Conservation (phyloP, 2,888 invertebrate genomes). For the Caenorhabditis drosophilae region DNA sequence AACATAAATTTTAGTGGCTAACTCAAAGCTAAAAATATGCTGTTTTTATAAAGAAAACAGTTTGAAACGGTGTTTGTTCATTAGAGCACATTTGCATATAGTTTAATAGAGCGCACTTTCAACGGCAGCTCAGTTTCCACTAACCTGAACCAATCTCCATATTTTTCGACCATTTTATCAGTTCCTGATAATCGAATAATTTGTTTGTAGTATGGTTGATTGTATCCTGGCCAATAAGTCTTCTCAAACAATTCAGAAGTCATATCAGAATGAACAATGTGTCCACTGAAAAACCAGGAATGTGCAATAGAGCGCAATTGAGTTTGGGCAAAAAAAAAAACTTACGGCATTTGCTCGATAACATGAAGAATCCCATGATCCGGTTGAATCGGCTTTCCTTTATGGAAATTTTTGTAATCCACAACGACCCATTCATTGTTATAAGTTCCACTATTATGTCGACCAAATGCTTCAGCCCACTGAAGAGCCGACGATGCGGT, state of each 20-base stretch:
- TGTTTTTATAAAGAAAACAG: too few relatives aligned
- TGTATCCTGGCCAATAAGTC: constrained; percentile 80
- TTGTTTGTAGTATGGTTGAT: constrained; percentile 74
- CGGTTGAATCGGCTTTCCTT: constrained; percentile 25
- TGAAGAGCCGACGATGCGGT: constrained; percentile 43
- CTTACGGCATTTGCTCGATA: constrained; percentile 78
- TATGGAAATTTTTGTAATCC: constrained; percentile 77
- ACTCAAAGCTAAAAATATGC: too few relatives aligned
- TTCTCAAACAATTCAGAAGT: constrained; percentile 68
- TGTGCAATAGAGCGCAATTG: background rate
- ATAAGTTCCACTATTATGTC: constrained; percentile 81
- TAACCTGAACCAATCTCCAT: constrained; percentile 76
- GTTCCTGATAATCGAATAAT: constrained; percentile 73
- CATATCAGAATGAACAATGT: constrained; percentile 58
- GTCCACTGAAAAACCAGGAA: constrained; percentile 42
- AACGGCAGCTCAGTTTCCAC: too few relatives aligned
- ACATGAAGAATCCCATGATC: constrained; percentile 75
- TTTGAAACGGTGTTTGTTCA: too few relatives aligned
- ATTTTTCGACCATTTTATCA: constrained; percentile 73
- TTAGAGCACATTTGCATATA: too few relatives aligned
- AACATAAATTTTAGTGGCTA: too few relatives aligned
- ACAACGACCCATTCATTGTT: constrained; percentile 82
- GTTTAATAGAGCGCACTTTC: too few relatives aligned
- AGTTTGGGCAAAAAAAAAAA: constrained; percentile 1
- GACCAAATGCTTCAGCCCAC: constrained; percentile 72